phyloP scores from a whole-genome alignment of 2,888 invertebrate genomes.

The Epistrophe grossulariae region DNA sequence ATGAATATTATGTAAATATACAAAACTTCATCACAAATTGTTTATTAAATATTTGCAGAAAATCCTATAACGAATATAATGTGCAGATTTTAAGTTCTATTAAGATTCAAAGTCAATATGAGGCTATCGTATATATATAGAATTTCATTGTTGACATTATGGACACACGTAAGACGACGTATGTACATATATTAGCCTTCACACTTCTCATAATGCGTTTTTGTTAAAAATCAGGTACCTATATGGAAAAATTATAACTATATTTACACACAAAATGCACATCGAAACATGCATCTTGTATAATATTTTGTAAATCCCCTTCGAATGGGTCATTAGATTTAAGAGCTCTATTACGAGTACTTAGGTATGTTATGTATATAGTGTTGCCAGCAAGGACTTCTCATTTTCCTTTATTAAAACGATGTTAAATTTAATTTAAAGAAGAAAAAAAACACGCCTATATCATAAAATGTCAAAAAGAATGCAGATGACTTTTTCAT shows the following conservation, averaged over 20 bases:
- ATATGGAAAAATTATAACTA: not conserved
- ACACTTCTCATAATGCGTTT: constrained; percentile 32
- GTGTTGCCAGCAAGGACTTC: no score
- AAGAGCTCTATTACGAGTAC: not conserved
- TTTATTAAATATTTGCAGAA: constrained; percentile 57
- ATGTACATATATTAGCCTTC: not conserved
- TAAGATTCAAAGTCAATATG: constrained; percentile 45
- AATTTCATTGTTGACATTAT: constrained; percentile 23
- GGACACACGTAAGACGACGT: constrained; percentile 7
- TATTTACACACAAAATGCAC: constrained; percentile 24
- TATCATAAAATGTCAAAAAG: no score
- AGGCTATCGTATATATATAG: not conserved
- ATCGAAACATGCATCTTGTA: constrained; percentile 12
- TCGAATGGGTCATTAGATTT: constrained; percentile 7
- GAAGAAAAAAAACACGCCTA: no score
- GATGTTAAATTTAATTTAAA: no score
- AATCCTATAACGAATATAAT: constrained; percentile 24
- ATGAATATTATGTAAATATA: constrained; percentile 5
- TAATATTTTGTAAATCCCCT: constrained; percentile 7
- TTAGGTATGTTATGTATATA: no score
- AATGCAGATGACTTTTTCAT: no score
- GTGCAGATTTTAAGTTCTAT: constrained; percentile 47
- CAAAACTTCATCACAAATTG: constrained; percentile 31
- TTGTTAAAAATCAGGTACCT: constrained; percentile 9
- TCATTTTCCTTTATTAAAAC: no score